Evolutionary conservation across 30 jellyfish, hydroid and myxozoan genomes (phyloP), one percentile per base, ranked within the genome.

Genomic region (Euphysa ruthae): DNA sequence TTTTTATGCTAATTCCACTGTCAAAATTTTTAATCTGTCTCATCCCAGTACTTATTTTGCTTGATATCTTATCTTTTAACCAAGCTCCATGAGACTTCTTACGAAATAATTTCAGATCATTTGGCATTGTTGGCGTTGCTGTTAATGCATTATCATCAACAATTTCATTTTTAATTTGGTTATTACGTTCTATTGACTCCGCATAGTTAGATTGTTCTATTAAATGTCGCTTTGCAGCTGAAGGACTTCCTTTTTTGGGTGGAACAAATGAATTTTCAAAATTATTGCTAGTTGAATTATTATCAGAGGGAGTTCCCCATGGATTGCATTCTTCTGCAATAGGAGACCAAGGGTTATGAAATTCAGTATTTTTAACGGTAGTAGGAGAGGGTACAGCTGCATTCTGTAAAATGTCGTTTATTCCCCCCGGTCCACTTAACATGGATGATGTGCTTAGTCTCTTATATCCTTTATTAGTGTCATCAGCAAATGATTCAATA

Each of bases 41-140:
- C 20, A 43, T 8, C 7, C 92, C 92, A 49, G 76, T 33, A 15
- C 49, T 58, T 18, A 77, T 60, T 55, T 54, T 66, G 66, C 61
- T 79, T 1, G 93, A 77, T 13, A 79, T 30, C 52, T 70, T 79
- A 16, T 77, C 93, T 43, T 73, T 82, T 22, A 82, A 44, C 94
- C 91, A 73, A 0, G 83, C 89, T 5, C 94, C 68, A 15, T 74
- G 84, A 6, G 94, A 73, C 34, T 83, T 83, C 81, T 78, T 83
- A 3, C 93, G 78, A n/a, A 55, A 69, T 46, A 73, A 32, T 62
- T 76, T 83, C 65, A 61, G 86, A 28, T 35, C 44, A 50, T 76
- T 79, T 7, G 74, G 82, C 1, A 61, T n/a, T n/a, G n/a, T n/a
- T n/a, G n/a, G n/a, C n/a, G n/a, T n/a, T n/a, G n/a, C n/a, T n/a